Evolutionary conservation across 2,797 vertebrate genomes (phyloP).

Genomic region (Sebastes diploproa): DNA sequence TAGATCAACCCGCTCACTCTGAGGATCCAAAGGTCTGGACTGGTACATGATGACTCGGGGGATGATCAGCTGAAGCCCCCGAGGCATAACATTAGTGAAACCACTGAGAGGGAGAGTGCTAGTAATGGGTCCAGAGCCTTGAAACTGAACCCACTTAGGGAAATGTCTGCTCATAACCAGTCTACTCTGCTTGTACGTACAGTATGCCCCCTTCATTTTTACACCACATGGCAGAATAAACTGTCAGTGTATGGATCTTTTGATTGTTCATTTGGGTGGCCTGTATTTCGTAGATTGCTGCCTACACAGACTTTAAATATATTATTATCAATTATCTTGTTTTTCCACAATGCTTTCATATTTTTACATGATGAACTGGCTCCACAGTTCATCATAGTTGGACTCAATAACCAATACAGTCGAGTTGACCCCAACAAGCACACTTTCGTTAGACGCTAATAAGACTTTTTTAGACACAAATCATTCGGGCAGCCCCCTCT

Average conservation of each 20-base stretch:
- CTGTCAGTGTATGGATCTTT: background rate
- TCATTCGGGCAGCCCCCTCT: background rate
- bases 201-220: background rate
- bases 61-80: constrained; percentile 20
- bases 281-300: background rate
- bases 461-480: background rate
- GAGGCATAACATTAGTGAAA: constrained; percentile 36
- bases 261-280: constrained; percentile 27
- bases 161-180: constrained; percentile 17
- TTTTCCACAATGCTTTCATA: background rate
- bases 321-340: no score
- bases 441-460: no score
- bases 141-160: constrained; percentile 48
- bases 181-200: background rate
- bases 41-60: constrained; percentile 6
- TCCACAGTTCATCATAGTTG: background rate
- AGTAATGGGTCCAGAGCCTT: constrained; percentile 18
- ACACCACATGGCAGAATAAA: background rate
- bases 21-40: constrained; percentile 17
- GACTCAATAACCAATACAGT: background rate
- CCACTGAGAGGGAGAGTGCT: constrained; percentile 25
- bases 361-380: background rate
- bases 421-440: background rate
- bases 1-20: background rate
- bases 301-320: background rate